Evolutionary conservation across 2,888 invertebrate genomes (phyloP).

Genomic region (Allygus modestus): DNA sequence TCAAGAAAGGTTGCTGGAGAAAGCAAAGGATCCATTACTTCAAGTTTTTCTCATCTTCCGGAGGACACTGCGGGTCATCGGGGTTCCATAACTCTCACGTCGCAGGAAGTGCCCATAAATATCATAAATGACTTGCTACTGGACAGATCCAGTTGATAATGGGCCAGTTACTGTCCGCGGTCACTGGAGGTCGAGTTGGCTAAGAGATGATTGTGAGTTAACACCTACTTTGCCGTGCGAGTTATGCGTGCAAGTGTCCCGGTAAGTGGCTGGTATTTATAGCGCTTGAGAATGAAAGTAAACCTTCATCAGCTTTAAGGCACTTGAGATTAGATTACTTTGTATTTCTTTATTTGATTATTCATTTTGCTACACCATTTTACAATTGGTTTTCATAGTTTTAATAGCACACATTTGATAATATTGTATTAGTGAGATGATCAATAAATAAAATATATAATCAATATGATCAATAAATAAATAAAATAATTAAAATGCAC

Average conservation of each 20-base stretch:
- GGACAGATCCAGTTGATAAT: not conserved
- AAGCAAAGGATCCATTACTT: conserved; percentile 3
- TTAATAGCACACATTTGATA: no score
- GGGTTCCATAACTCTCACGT: not conserved
- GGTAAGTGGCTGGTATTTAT: not conserved
- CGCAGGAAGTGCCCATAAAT: conserved; percentile 2
- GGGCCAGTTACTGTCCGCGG: not conserved
- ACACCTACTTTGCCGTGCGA: not conserved
- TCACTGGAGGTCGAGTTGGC: no score
- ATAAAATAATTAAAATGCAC: no score
- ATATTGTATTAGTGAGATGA: no score
- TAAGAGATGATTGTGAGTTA: not conserved
- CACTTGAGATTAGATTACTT: no score
- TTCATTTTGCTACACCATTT: no score
- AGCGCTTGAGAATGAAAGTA: no score
- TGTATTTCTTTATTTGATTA: no score
- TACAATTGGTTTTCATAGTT: no score
- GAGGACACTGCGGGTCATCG: not conserved
- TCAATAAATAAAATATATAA: no score
- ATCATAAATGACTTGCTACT: not conserved
- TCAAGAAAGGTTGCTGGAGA: conserved; percentile 1
- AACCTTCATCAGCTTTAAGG: no score
- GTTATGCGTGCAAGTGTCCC: not conserved
- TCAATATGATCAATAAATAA: no score
- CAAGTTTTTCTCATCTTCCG: conserved; percentile 10